Evolutionary conservation across 2,113 vertebrate genomes (phyloP).

Genomic region (Elanus axillaris): DNA sequence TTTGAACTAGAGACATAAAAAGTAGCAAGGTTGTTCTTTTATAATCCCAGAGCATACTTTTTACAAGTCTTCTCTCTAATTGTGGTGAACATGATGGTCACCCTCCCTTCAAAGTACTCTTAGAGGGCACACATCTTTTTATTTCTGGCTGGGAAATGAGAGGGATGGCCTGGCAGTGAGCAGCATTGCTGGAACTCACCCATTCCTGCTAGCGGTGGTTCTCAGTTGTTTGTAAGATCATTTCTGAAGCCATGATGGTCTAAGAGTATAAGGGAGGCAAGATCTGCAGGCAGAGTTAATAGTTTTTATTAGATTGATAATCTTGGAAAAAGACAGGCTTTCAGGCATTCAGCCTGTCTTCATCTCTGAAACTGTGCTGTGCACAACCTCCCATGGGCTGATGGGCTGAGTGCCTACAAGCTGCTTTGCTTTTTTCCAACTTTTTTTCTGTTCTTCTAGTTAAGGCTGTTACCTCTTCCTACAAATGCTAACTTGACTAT

Average conservation of each 20-base stretch:
- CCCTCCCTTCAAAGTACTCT: conserved; percentile 48
- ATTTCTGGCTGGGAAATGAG: conserved; percentile 55
- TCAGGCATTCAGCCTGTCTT: not conserved
- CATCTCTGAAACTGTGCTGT: not conserved
- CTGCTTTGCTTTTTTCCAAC: not conserved
- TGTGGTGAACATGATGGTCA: conserved; percentile 40
- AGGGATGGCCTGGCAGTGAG: conserved; percentile 1
- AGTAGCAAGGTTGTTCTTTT: conserved; percentile 52
- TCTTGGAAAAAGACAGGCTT: not conserved
- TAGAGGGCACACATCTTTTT: conserved; percentile 1
- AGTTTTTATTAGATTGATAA: not conserved
- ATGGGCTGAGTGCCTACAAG: not conserved
- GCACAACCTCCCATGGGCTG: not conserved
- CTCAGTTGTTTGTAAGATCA: not conserved
- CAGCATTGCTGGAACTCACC: not conserved
- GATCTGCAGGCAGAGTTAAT: not conserved
- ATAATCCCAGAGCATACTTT: conserved; percentile 61
- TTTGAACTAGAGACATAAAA: conserved; percentile 63
- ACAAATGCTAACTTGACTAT: not conserved
- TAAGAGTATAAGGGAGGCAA: not conserved
- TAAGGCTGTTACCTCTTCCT: not conserved
- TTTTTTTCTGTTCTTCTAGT: not conserved
- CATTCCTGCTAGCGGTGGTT: not conserved
- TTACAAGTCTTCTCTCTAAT: conserved; percentile 71
- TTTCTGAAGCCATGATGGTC: not conserved